These are phyloP conservation scores for Zonitis immaculata DNA, from an alignment of 2,888 invertebrate species.

Conservation along the genomic window DNA sequence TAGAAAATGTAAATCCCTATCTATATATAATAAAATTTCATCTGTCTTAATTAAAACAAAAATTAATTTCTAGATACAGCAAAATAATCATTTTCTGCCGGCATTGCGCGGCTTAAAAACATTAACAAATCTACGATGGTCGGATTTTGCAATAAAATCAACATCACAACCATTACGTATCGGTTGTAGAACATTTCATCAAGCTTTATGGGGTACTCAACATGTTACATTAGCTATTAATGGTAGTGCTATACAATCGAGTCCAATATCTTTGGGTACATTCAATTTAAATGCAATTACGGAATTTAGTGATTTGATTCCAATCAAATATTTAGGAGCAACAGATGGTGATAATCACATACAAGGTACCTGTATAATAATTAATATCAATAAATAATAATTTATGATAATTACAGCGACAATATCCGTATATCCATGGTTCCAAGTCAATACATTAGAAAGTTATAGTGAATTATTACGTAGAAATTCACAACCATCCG, in stretches of 20 bases:
- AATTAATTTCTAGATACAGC: constrained; percentile 59
- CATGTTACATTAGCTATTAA: constrained; percentile 65
- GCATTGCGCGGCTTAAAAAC: constrained; percentile 68
- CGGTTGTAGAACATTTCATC: constrained; percentile 69
- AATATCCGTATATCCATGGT: constrained; percentile 67
- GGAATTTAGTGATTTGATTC: constrained; percentile 76
- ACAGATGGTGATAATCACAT: constrained; percentile 54
- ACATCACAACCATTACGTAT: constrained; percentile 53
- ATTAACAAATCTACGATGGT: constrained; percentile 67
- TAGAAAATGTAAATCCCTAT: constrained; percentile 67
- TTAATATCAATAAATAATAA: too few species aligned
- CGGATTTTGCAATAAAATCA: constrained; percentile 60
- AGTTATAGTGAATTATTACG: constrained; percentile 62
- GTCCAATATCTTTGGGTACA: constrained; percentile 53
- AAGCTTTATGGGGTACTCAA: constrained; percentile 69
- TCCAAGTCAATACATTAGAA: constrained; percentile 71
- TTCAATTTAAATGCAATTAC: constrained; percentile 69
- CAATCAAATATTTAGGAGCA: constrained; percentile 59
- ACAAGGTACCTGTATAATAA: too few species aligned
- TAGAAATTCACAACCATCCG: constrained; percentile 43
- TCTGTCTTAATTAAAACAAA: too few species aligned
- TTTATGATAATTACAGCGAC: constrained; percentile 67
- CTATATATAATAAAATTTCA: not conserved
- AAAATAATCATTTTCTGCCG: constrained; percentile 63
- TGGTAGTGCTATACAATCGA: constrained; percentile 58